Evolutionary conservation across 2,113 vertebrate genomes (phyloP), one percentile per base, ranked within the genome.

Genomic region (Circaetus gallicus): DNA sequence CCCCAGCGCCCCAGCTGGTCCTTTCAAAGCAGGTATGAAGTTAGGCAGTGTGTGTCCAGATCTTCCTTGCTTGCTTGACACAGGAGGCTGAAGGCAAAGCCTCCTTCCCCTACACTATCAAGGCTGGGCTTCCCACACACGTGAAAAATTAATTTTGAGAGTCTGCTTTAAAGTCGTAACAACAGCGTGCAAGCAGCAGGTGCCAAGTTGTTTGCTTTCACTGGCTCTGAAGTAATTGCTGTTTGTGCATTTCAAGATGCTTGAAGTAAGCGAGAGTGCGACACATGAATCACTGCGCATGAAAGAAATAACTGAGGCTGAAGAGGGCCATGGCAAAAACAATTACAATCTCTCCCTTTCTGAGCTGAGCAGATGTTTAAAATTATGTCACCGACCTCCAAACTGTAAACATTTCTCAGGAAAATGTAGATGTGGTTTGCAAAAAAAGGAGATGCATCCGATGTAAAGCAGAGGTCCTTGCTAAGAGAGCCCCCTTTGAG

Each of bases 321-420:
- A 82, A 78, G 93, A 95, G 81, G 53, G 69, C 87, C 52, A 19
- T 2, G 34, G 89, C 90, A 93, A 94, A 95, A 96, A 67, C 82
- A 96, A 88, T 96, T 77, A 85, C 89, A 88, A 43, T 36, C 32
- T 91, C 92, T 92, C 90, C 78, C 63, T 83, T 92, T 93, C 81
- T 52, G 96, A 89, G 91, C 89, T 43, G 40, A 94, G 95, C 97
- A 98, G 95, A 97, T 97, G 96, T 93, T 96, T 89, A 77, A 96
- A 97, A 86, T 95, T 70, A 79, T 98, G 96, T 97, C 93, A 92
- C 93, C 0, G 47, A 96, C 96, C 95, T 97, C 91, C 83, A 79
- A 92, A 89, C 91, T 17, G 3, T 97, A 98, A 97, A 97, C 95
- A 96, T 95, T 97, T 97, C 95, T 95, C 95, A 96, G 79, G 89